Conservation (phyloP, 2,888 invertebrate genomes). For the Tigriopus californicus region DNA sequence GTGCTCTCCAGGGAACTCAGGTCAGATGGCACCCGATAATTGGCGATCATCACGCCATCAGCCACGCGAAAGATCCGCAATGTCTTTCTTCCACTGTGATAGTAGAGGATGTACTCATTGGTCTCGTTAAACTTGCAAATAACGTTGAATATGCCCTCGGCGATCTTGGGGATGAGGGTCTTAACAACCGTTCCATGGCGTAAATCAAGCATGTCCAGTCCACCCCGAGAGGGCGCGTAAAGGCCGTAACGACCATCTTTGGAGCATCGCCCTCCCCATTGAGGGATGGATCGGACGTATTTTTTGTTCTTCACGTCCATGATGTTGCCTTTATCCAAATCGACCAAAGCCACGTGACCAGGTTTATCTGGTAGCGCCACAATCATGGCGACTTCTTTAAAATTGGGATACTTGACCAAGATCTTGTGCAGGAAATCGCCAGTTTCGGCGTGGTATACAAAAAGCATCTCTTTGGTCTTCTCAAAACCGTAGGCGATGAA, state of each 20-base stretch:
- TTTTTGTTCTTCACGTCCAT: conserved; percentile 74
- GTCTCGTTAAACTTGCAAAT: conserved; percentile 83
- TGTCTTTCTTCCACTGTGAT: conserved; percentile 86
- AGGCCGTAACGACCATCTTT: conserved; percentile 73
- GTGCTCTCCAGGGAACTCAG: conserved; percentile 68
- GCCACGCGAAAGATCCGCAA: conserved; percentile 73
- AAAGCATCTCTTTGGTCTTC: conserved; percentile 27
- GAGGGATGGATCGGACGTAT: conserved; percentile 62
- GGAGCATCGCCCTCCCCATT: conserved; percentile 80
- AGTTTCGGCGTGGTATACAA: conserved; percentile 60
- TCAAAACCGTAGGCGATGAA: conserved; percentile 26
- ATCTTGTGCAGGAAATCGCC: conserved; percentile 40
- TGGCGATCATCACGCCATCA: conserved; percentile 79
- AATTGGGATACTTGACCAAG: conserved; percentile 29
- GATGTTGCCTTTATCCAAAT: conserved; percentile 41
- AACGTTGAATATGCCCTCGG: conserved; percentile 91
- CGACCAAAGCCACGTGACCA: conserved; percentile 17
- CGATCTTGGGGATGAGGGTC: conserved; percentile 78
- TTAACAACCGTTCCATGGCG: conserved; percentile 70
- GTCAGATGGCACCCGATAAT: conserved; percentile 76
- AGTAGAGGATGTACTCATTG: conserved; percentile 87
- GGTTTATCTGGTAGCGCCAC: conserved; percentile 62
- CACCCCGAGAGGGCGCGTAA: conserved; percentile 76
- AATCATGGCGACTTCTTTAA: conserved; percentile 46
- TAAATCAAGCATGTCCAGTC: conserved; percentile 74